A percentile compares a stretch with the other conserved stretches of the same genome.
Conservation (phyloP, 2,797 vertebrate species). For the Acanthurus tractus region DNA sequence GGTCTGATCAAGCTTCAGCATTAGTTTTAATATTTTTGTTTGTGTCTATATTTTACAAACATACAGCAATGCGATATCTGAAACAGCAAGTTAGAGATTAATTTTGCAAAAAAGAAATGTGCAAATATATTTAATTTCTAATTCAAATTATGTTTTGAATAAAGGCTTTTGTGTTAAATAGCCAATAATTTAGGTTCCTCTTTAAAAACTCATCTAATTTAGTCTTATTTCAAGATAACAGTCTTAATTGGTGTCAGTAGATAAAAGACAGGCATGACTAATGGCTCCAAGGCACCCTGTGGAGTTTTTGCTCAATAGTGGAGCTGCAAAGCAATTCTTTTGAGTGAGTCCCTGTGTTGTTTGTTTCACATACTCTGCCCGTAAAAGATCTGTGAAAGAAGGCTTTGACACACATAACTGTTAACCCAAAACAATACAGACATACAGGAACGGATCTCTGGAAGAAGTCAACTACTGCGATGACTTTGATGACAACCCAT, state of each 20-base stretch:
- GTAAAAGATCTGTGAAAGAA: neutral
- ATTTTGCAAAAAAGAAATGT: neutral
- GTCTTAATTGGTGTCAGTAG: neutral
- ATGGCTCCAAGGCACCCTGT: neutral
- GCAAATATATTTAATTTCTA: neutral
- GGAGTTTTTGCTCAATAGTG: neutral
- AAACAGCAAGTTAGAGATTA: neutral
- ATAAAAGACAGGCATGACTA: neutral
- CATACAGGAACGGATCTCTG: neutral
- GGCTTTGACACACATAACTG: no score
- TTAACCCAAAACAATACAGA: neutral
- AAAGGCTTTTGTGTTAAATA: neutral
- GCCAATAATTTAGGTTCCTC: neutral
- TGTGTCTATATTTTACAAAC: neutral
- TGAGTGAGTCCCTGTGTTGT: neutral
- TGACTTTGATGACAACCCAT: no score
- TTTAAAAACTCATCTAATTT: neutral
- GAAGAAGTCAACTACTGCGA: neutral
- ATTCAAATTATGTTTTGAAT: neutral
- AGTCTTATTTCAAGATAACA: slow-evolving; percentile 3
- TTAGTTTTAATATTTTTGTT: slow-evolving; percentile 15
- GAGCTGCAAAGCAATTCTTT: neutral
- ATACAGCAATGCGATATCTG: neutral
- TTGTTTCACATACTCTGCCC: neutral
- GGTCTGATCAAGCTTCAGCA: slow-evolving; percentile 11